A percentile compares a stretch with the other conserved stretches of the same genome.
phyloP scores from a whole-genome alignment of 2,797 vertebrate species.

The Paramormyrops hopkinsi region DNA sequence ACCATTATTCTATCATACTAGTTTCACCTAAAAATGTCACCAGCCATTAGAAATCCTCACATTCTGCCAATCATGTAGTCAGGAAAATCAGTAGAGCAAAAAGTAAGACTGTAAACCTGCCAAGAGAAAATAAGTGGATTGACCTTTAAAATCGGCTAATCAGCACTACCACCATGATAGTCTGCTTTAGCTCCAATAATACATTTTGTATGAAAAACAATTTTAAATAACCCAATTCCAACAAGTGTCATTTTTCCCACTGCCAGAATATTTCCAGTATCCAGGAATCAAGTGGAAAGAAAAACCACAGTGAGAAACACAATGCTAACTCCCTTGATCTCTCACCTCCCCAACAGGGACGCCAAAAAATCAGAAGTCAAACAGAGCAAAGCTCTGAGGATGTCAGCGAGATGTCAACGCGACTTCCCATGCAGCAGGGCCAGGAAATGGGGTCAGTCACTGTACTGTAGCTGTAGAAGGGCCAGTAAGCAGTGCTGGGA shows the following conservation, averaged over 20 bases:
- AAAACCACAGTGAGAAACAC: not conserved
- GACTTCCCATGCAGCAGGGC: not conserved
- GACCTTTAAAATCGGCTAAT: not conserved
- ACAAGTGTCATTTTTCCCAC: not conserved
- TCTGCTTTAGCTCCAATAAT: not conserved
- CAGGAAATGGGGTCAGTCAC: not conserved
- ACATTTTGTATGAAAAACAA: not conserved
- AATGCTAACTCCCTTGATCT: not conserved
- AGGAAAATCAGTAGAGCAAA: not conserved
- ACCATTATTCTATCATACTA: not conserved
- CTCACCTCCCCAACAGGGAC: not conserved
- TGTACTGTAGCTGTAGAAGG: not conserved
- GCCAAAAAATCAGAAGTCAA: conserved; percentile 12
- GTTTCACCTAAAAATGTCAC: conserved; percentile 5
- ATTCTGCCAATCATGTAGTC: not conserved
- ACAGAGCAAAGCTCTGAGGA: not conserved
- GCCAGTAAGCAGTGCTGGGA: not conserved
- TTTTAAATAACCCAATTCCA: not conserved
- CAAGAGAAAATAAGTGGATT: not conserved
- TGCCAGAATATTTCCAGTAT: not conserved
- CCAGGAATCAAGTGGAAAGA: conserved; percentile 7
- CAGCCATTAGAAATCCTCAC: not conserved
- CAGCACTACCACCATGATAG: not conserved
- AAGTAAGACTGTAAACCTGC: not conserved
- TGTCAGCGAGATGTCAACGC: not conserved